Base-by-base conservation (phyloP, 2,888 invertebrate genomes). In the Nowickia ferox region DNA sequence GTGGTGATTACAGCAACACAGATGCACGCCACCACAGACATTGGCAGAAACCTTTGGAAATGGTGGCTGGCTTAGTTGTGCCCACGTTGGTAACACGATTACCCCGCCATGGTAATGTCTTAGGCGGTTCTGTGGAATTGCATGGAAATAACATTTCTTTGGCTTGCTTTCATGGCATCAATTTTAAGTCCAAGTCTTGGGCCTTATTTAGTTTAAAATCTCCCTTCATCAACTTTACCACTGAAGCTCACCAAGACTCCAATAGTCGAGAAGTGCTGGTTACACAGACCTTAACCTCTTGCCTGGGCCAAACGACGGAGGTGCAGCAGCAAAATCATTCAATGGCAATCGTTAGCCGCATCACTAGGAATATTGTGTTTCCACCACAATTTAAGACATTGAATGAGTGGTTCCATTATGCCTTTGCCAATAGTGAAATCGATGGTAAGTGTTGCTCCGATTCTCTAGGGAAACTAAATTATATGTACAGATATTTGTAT, bases 81-180 rank as follows among this genome's bases (percentile, higher is more conserved):
- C 96, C 96, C 79, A 96, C 96, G 40, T 94, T 96, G 91, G 94
- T 95, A 59, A 94, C 95, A 48, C 95, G 96, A 1, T 91, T 96
- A 82, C 96, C 96, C 0, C 94, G 94, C 15, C 94, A 94, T 88
- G 95, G 98, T 86, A 96, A 97, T 38, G 96, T 97, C 15, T 93
- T 97, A 1, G 98, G 98, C 42, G 97, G 97, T 71, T 97, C 97
- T 63, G 95, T 98, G 95, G 96, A 98, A 93, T 93, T 98, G 88
- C 96, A 97, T 93, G 97, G 97, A 53, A 96, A 96, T 86, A 97
- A 98, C 93, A 97, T 99, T 81, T 98, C 98, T 9, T 93, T 99
- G 87, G 98, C 98, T 5, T 99, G 99, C 93, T 99, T 99, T 94
- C 98, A 99, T 93, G 99, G 99, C 48, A 97, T 98, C 91, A 98